These are phyloP conservation scores for Rhingia rostrata DNA, from an alignment of 2,888 invertebrate genomes.

Conservation along the genomic window DNA sequence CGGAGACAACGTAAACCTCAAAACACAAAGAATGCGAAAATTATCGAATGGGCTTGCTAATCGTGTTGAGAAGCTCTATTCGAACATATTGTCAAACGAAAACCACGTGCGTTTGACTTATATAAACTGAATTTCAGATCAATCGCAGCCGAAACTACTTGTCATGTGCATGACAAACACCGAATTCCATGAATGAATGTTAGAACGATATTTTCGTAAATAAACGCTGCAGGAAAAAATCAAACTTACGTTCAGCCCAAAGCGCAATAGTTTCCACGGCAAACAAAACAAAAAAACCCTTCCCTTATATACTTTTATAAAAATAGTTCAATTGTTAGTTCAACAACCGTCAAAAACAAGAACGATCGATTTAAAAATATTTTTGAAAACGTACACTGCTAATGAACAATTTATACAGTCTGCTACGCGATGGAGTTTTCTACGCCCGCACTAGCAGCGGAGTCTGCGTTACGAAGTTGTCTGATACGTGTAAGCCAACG, in stretches of 20 bases:
- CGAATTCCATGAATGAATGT: slow-evolving; percentile 21
- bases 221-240: background rate
- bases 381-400: slow-evolving; percentile 17
- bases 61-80: slow-evolving; percentile 1
- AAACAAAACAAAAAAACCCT: background rate
- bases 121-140: slow-evolving; percentile 29
- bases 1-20: background rate
- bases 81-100: slow-evolving; percentile 3
- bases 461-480: slow-evolving; percentile 51
- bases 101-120: slow-evolving; percentile 60
- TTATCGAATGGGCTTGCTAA: slow-evolving; percentile 35
- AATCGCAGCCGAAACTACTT: background rate
- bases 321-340: slow-evolving; percentile 4
- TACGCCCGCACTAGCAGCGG: slow-evolving; percentile 37
- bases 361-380: slow-evolving; percentile 18
- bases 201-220: background rate
- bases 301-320: background rate
- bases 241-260: slow-evolving; percentile 38
- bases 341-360: slow-evolving; percentile 34
- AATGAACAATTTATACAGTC: slow-evolving; percentile 6
- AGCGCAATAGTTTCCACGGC: background rate
- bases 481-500: slow-evolving; percentile 35
- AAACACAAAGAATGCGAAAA: slow-evolving; percentile 14
- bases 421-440: background rate
- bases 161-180: slow-evolving; percentile 1